Conservation (phyloP, 2,888 invertebrate genomes). For the Blera fallax region DNA sequence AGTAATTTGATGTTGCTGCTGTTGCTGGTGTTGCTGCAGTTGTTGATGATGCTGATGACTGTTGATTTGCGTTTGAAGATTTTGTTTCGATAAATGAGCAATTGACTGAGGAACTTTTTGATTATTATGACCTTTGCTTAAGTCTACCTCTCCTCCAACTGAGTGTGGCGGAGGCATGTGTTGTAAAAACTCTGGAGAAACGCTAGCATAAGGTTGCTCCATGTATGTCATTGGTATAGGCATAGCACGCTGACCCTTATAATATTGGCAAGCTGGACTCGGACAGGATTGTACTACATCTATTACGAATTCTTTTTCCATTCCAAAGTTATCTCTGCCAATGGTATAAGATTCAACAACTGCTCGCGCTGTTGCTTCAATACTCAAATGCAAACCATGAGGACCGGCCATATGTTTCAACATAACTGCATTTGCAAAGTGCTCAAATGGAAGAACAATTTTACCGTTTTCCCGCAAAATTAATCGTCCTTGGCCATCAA, state of each 20-base stretch:
- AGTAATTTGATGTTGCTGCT: conserved; percentile 86
- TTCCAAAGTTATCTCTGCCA: conserved; percentile 82
- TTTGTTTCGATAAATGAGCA: conserved; percentile 80
- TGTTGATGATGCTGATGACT: conserved; percentile 77
- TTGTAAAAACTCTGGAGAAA: conserved; percentile 86
- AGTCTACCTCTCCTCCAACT: conserved; percentile 78
- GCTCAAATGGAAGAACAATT: conserved; percentile 93
- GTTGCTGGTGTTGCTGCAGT: conserved; percentile 77
- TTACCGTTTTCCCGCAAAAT: conserved; percentile 93
- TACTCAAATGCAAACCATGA: conserved; percentile 91
- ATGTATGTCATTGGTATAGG: conserved; percentile 81
- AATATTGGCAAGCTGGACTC: conserved; percentile 93
- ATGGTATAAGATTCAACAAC: conserved; percentile 94
- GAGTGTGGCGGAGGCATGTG: conserved; percentile 82
- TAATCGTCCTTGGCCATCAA: conserved; percentile 91
- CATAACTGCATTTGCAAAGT: conserved; percentile 95
- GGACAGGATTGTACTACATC: conserved; percentile 95
- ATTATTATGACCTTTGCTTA: conserved; percentile 74
- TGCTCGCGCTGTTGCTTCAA: conserved; percentile 92
- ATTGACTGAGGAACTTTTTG: conserved; percentile 74
- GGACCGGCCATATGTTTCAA: conserved; percentile 95
- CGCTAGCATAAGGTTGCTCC: conserved; percentile 80
- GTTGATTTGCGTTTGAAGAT: conserved; percentile 79
- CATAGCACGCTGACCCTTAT: conserved; percentile 90
- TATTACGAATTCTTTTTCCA: conserved; percentile 94